Percentiles rank a stretch among this genome's conserved stretches.
phyloP scores from a whole-genome alignment of 2,113 vertebrate genomes.

The Trinectes maculatus region DNA sequence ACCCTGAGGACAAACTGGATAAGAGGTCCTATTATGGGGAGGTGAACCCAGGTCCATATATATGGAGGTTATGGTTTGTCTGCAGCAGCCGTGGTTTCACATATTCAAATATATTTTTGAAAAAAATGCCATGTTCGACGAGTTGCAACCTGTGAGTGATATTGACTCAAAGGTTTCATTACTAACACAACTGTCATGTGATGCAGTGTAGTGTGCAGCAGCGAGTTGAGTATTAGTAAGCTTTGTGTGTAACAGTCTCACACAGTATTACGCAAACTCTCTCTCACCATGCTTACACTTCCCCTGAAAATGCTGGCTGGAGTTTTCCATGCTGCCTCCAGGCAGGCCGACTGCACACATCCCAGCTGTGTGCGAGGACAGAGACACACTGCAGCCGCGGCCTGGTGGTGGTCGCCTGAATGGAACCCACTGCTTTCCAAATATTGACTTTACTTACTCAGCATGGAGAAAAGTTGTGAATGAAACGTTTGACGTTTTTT shows the following conservation, averaged over 20 bases:
- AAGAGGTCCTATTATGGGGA: neutral
- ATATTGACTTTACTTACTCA: slow-evolving; percentile 70
- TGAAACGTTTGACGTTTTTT: slow-evolving; percentile 51
- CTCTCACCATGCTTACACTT: neutral
- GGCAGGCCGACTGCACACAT: slow-evolving; percentile 44
- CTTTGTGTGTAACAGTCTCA: slow-evolving; percentile 52
- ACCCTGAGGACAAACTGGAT: neutral
- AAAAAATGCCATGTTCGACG: too few relatives aligned
- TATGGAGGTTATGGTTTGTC: too few relatives aligned
- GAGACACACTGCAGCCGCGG: slow-evolving; percentile 41
- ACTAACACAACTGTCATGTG: neutral
- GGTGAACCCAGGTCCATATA: too few relatives aligned
- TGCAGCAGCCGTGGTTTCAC: too few relatives aligned
- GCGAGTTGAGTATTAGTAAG: slow-evolving; percentile 15
- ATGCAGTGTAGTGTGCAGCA: neutral
- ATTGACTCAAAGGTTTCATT: too few relatives aligned
- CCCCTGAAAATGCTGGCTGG: slow-evolving; percentile 26
- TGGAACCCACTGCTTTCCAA: slow-evolving; percentile 46
- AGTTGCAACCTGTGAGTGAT: too few relatives aligned
- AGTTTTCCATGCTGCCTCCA: slow-evolving; percentile 42
- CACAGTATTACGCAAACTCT: slow-evolving; percentile 6
- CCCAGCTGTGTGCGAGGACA: slow-evolving; percentile 55
- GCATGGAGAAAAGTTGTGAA: slow-evolving; percentile 60
- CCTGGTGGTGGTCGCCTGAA: slow-evolving; percentile 33
- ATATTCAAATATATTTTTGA: too few relatives aligned